Percentiles rank a stretch among this genome's conserved stretches.
phyloP scores from a whole-genome alignment of 2,113 vertebrate genomes.

The Gallinago jamesoni region DNA sequence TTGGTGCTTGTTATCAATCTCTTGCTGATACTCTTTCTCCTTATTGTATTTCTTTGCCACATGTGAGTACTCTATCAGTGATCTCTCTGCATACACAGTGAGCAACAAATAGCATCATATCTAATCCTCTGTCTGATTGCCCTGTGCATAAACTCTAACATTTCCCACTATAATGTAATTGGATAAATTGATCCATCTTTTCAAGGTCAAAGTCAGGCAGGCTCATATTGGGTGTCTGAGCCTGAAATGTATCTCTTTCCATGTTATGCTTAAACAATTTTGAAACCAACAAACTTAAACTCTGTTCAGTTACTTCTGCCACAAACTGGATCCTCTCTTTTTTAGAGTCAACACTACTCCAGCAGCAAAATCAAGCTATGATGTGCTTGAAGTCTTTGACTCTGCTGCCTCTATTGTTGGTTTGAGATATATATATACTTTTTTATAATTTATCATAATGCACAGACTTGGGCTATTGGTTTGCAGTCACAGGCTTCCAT shows the following conservation, averaged over 20 bases:
- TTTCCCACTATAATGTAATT: slow-evolving; percentile 4
- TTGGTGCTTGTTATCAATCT: slow-evolving; percentile 25
- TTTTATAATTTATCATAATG: not conserved
- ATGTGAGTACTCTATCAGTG: not conserved
- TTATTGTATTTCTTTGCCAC: slow-evolving; percentile 26
- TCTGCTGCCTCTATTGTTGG: not conserved
- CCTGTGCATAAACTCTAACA: slow-evolving; percentile 6
- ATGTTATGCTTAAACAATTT: not conserved
- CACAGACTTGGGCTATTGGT: not conserved
- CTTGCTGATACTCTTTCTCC: not conserved
- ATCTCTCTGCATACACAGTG: not conserved
- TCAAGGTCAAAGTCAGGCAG: slow-evolving; percentile 4
- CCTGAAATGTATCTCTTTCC: not conserved
- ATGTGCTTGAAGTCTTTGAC: not conserved
- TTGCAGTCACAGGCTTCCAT: not conserved
- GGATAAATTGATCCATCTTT: slow-evolving; percentile 18
- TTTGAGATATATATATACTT: not conserved
- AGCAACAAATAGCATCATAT: slow-evolving; percentile 34
- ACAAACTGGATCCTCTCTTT: not conserved
- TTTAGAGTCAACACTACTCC: not conserved
- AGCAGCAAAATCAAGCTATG: not conserved
- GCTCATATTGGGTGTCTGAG: not conserved
- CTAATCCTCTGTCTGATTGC: slow-evolving; percentile 32
- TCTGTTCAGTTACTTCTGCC: not conserved
- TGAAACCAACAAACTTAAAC: not conserved